Conservation (phyloP, 2,888 invertebrate species). For the Agriopis marginaria region DNA sequence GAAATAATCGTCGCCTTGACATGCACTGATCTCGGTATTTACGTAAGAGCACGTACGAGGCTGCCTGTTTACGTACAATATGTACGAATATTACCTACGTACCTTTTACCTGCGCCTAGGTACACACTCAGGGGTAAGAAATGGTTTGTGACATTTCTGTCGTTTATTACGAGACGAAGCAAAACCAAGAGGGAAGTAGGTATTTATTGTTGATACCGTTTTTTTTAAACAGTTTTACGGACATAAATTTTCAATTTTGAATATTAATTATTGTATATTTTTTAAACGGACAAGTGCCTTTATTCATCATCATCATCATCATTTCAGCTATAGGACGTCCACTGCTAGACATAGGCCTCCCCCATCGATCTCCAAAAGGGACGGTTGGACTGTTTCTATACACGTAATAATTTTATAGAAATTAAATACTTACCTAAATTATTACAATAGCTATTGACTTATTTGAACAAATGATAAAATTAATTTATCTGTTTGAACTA, state of each 20-base stretch:
- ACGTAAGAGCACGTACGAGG: constrained; percentile 33
- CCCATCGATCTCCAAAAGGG: too few species aligned
- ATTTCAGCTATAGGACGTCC: too few species aligned
- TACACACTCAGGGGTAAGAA: not conserved
- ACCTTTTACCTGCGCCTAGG: not conserved
- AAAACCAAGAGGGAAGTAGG: too few species aligned
- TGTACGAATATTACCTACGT: not conserved
- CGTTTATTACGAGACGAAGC: too few species aligned
- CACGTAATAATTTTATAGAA: not conserved
- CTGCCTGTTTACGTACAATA: constrained; percentile 2
- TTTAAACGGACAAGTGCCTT: too few species aligned
- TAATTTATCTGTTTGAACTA: not conserved
- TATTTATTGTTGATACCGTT: too few species aligned
- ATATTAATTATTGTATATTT: too few species aligned
- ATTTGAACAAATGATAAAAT: constrained; percentile 10
- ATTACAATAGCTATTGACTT: constrained; percentile 5
- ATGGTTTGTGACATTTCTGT: not conserved
- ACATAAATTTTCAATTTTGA: too few species aligned
- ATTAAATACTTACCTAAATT: not conserved
- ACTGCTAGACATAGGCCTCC: too few species aligned
- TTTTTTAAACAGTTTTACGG: too few species aligned
- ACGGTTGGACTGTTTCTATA: not conserved
- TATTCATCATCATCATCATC: too few species aligned
- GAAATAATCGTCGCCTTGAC: constrained; percentile 35
- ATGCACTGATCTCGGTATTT: constrained; percentile 36